Percentiles rank a stretch among this genome's conserved stretches.
phyloP scores from a whole-genome alignment of 2,888 invertebrate genomes.

The Ommatoiulus sabulosus region DNA sequence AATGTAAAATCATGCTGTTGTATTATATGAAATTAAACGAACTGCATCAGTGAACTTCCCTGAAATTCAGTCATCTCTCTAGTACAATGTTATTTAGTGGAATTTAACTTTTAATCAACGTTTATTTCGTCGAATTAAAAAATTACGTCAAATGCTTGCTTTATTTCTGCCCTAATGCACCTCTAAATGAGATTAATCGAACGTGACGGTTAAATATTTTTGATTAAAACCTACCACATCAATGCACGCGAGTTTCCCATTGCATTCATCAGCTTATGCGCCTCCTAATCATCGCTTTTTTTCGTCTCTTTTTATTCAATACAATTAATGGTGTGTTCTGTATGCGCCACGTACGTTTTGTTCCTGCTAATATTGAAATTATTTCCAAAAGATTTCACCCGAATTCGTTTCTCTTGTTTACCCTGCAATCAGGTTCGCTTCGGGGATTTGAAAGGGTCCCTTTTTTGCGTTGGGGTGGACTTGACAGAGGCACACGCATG shows the following conservation, averaged over 20 bases:
- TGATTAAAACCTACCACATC: constrained; percentile 33
- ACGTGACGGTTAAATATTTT: neutral
- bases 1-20: too few relatives aligned
- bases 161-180: constrained; percentile 7
- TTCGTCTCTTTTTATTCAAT: neutral
- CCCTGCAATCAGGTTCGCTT: constrained; percentile 42
- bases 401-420: constrained; percentile 37
- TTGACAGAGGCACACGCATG: neutral
- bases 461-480: neutral
- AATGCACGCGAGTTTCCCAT: neutral
- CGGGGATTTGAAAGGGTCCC: neutral
- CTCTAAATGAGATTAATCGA: constrained; percentile 32
- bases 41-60: neutral
- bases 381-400: constrained; percentile 23
- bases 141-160: neutral
- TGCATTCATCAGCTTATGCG: neutral
- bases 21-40: neutral
- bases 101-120: constrained; percentile 11
- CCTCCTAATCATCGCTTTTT: constrained; percentile 2
- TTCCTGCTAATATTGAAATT: constrained; percentile 18
- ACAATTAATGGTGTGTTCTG: neutral
- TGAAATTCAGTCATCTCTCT: neutral
- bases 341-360: neutral
- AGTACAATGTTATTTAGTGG: neutral
- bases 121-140: neutral